Conservation (phyloP, 2,888 invertebrate genomes). For the Elgonia sp. region DNA sequence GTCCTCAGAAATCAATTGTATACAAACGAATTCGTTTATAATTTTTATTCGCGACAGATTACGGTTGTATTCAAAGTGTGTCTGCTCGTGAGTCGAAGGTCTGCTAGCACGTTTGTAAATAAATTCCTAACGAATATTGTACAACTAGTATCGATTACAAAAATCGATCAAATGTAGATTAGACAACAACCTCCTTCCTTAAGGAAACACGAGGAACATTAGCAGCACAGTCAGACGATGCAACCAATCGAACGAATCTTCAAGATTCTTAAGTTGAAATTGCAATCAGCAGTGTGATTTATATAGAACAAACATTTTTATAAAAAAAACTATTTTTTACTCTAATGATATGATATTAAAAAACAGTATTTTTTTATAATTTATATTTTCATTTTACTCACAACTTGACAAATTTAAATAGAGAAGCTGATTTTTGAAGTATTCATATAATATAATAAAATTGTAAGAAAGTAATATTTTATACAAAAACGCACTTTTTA, state of each 20-base stretch:
- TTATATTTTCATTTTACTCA: too few species aligned
- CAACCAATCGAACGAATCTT: conserved; percentile 36
- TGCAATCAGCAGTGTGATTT: too few species aligned
- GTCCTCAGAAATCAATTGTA: conserved; percentile 36
- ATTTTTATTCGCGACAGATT: conserved; percentile 18
- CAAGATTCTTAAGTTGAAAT: not conserved
- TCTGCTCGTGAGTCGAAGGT: conserved; percentile 73
- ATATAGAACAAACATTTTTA: too few species aligned
- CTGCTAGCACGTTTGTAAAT: conserved; percentile 86
- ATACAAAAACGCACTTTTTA: too few species aligned
- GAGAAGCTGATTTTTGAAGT: too few species aligned
- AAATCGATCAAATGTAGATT: conserved; percentile 70
- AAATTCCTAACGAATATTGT: conserved; percentile 86
- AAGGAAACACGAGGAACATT: conserved; percentile 38
- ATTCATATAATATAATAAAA: too few species aligned
- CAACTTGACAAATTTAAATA: too few species aligned
- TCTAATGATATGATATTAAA: too few species aligned
- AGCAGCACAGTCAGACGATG: conserved; percentile 68
- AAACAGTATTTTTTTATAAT: too few species aligned
- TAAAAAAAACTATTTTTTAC: too few species aligned
- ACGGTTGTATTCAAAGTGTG: conserved; percentile 66
- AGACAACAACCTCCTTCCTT: conserved; percentile 51
- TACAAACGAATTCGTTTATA: conserved; percentile 29
- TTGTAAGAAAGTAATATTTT: too few species aligned
- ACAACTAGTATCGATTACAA: conserved; percentile 79